These are phyloP conservation scores for Caenorhabditis remanei DNA, from an alignment of 1,140 invertebrate genomes.

Conservation along the genomic window DNA sequence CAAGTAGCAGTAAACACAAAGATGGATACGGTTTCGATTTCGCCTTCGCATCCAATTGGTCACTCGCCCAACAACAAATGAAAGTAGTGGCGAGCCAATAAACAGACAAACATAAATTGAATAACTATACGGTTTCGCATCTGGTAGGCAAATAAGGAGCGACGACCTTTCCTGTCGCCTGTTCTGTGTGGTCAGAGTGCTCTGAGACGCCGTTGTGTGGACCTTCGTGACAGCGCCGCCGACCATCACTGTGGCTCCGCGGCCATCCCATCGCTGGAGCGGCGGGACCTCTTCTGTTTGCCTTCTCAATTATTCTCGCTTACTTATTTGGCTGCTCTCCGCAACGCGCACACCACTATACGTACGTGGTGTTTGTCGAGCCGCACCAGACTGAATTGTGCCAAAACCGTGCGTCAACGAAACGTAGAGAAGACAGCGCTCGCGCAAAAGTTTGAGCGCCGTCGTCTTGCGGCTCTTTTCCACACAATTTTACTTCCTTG, in stretches of 20 bases:
- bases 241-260: slow-evolving; percentile 42
- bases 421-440: slow-evolving; percentile 28
- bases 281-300: slow-evolving; percentile 13
- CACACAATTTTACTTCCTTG: slow-evolving; percentile 47
- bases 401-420: slow-evolving; percentile 43
- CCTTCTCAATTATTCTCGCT: slow-evolving; percentile 50
- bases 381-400: slow-evolving; percentile 40
- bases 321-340: slow-evolving; percentile 49
- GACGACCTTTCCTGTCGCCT: slow-evolving; percentile 28
- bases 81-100: slow-evolving; percentile 52
- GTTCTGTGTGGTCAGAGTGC: not conserved
- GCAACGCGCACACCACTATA: slow-evolving; percentile 43
- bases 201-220: slow-evolving; percentile 37
- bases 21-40: slow-evolving; percentile 40
- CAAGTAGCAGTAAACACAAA: slow-evolving; percentile 45
- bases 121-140: slow-evolving; percentile 55
- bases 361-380: slow-evolving; percentile 54
- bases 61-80: slow-evolving; percentile 52
- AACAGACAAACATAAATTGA: slow-evolving; percentile 54
- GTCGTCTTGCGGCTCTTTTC: not conserved
- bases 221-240: slow-evolving; percentile 52
- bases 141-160: slow-evolving; percentile 51
- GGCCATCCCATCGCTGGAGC: slow-evolving; percentile 6
- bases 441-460: slow-evolving; percentile 44
- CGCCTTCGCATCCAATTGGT: slow-evolving; percentile 32